Base-by-base conservation (phyloP, 2,113 vertebrate genomes). In the Malurus cyaneus region DNA sequence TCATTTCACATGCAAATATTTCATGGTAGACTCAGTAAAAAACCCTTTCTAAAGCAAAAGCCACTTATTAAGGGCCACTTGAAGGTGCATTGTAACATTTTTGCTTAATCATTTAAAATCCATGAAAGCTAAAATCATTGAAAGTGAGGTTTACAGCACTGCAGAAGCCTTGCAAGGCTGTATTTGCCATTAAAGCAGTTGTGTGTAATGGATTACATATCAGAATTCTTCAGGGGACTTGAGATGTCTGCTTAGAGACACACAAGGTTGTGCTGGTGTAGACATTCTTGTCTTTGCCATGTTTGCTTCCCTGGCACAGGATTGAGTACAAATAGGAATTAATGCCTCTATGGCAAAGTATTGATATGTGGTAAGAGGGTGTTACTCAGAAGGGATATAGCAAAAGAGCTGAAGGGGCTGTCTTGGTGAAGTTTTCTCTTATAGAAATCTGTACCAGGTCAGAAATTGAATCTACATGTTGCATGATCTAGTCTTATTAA, bases 1-100 rank as follows among this genome's bases (percentile, higher is more conserved):
- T 93, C 57, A 83, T 92, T 96, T 95, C 62, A 82, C 71, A 88
- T 94, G 81, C 78, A 94, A 80, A 91, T 91, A 82, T 91, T 91
- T 91, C 59, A 47, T 70, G 47, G 41, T 86, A 70, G 42, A 65
- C 89, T 91, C 47, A 25, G 56, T 79, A 80, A 95, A 54, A 73
- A 93, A 66, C 42, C 20, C 17, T 85, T 94, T 77, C 81, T 82
- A 29, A 90, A 94, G 66, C 50, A 94, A 87, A 91, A 88, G 7
- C 39, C 61, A 34, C 72, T 87, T 94, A 61, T 85, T 81, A 88
- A 82, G 29, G 39, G 20, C 73, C 20, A 65, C 46, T 89, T 96
- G 57, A 89, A 95, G 59, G 41, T 88, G 50, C 67, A 54, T 60
- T 79, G 50, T 72, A 76, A 73, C 28, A 81, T 32, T 87, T 94